Base-by-base conservation (phyloP, 2,888 invertebrate species). In the Carterocephalus palaemon region DNA sequence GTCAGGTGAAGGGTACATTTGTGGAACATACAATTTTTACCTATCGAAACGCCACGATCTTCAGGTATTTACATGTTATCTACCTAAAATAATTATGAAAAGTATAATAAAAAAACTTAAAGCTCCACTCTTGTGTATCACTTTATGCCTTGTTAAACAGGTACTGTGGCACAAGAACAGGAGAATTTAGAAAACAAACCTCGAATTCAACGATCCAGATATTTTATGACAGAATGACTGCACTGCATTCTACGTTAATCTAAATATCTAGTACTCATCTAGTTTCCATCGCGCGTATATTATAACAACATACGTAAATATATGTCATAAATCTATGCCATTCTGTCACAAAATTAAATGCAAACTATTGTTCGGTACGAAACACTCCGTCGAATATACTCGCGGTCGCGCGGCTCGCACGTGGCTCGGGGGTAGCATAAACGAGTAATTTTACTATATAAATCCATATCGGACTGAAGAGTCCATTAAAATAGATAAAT, bases 341-440 rank as follows among this genome's bases (percentile, higher is more conserved):
- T 71, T 75, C 72, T 71, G 73, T 62, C 76, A 73, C 66, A 74
- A 73, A 74, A 76, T 60, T 78, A 81, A 81, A 81, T 79, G 81
- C 80, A 70, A 54, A 51, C 59, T 62, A 66, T 63, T 63, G 60
- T 59, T 64, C 55, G 38, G 46, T 45, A 48, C 47, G 46, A 48
- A 43, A 13, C 22, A 22, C 38, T 19, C n/a, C n/a, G n/a, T n/a
- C n/a, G n/a, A n/a, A 39, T 51, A 42, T 19, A 34, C 38, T 17
- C 37, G 17, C 23, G 15, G 43, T 29, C 47, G 46, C 36, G 46
- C 37, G 33, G 40, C 31, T 48, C 47, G 36, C 36, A 31, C 46
- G 22, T 43, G 16, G 46, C 43, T 46, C 46, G 38, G 24, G 29
- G 23, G 24, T 34, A 43, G 42, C 39, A 26, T 33, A 12, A 45